These are phyloP conservation scores for Datnioides undecimradiatus DNA, from an alignment of 2,113 vertebrate species.

Conservation along the genomic window DNA sequence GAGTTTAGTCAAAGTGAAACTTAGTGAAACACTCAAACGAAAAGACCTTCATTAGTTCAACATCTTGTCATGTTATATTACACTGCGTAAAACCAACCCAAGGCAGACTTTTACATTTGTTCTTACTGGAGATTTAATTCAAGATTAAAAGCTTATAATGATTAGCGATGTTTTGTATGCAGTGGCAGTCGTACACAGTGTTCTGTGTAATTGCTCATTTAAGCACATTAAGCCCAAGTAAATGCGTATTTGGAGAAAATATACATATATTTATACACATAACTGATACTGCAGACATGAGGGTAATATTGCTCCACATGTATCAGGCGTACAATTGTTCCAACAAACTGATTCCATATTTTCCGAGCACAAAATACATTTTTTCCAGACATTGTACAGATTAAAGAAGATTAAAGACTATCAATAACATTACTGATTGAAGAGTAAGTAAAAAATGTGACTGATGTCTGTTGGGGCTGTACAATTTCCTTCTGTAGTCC, in stretches of 20 bases:
- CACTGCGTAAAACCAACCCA: background rate
- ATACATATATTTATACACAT: conserved; percentile 1
- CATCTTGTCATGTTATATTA: background rate
- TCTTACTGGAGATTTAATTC: conserved; percentile 10
- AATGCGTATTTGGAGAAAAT: conserved; percentile 37
- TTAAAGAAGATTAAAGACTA: too few relatives aligned
- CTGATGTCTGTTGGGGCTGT: background rate
- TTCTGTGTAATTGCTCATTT: conserved; percentile 44
- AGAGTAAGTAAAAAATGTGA: too few relatives aligned
- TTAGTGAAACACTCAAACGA: background rate
- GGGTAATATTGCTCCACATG: too few relatives aligned
- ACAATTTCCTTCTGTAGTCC: background rate
- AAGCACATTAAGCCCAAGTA: conserved; percentile 37
- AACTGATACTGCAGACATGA: background rate
- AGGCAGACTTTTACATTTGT: background rate
- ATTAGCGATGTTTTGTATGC: conserved; percentile 34
- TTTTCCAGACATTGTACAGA: background rate
- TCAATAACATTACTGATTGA: too few relatives aligned
- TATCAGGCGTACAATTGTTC: too few relatives aligned
- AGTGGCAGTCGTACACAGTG: background rate
- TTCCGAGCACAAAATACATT: too few relatives aligned
- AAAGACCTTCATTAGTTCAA: background rate
- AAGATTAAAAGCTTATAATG: conserved; percentile 43
- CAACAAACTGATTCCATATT: background rate
- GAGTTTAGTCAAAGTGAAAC: background rate